phyloP scores from a whole-genome alignment of 1,140 invertebrate species.

The Vollenhovia emeryi region DNA sequence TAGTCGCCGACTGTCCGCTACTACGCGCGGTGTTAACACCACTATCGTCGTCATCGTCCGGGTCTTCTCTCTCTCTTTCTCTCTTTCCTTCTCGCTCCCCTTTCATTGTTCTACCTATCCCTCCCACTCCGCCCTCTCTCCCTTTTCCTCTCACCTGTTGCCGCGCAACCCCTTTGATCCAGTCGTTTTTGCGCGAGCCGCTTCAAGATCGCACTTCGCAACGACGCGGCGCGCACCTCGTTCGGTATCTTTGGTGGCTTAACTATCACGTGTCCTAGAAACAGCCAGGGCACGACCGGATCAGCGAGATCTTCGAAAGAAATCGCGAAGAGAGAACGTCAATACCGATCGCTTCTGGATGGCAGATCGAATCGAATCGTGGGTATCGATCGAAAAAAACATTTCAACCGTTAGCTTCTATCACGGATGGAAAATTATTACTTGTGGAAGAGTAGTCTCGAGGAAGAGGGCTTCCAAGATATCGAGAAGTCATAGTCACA shows the following conservation, averaged over 20 bases:
- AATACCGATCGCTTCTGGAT: background rate
- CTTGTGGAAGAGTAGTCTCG: background rate
- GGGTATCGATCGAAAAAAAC: background rate
- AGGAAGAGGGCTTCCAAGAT: background rate
- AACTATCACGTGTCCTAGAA: constrained; percentile 29
- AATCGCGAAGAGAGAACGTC: background rate
- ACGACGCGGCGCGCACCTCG: background rate
- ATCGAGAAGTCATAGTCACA: constrained; percentile 15
- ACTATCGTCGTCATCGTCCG: constrained; percentile 61
- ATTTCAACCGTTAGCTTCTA: background rate
- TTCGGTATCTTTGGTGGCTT: background rate
- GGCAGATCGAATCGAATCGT: background rate
- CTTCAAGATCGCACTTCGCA: background rate
- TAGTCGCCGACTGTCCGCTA: constrained; percentile 81
- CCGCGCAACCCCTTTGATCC: constrained; percentile 55
- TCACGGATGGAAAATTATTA: background rate
- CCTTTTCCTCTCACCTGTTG: constrained; percentile 63
- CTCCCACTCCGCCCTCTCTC: constrained; percentile 10
- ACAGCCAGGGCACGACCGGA: background rate
- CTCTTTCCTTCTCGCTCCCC: no score
- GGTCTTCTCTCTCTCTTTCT: constrained; percentile 29
- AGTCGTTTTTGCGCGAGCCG: constrained; percentile 51
- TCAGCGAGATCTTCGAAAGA: background rate
- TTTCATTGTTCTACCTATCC: background rate
- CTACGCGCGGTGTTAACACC: constrained; percentile 75